A percentile compares a stretch with the other conserved stretches of the same genome.
Evolutionary conservation across 1,140 invertebrate genomes (phyloP).

Genomic region (Vanessa atalanta): DNA sequence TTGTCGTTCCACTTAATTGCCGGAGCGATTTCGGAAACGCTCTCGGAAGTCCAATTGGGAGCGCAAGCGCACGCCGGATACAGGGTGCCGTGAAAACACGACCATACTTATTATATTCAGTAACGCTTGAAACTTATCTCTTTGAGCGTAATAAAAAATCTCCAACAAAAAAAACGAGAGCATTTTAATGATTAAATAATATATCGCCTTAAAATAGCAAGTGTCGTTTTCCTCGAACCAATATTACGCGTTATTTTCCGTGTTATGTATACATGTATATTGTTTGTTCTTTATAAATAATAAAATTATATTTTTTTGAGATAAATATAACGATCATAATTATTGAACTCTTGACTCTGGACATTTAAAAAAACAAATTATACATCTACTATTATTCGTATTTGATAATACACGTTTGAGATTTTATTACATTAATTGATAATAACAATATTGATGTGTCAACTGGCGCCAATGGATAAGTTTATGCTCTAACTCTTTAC

Average conservation of each 20-base stretch:
- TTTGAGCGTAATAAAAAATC: background rate
- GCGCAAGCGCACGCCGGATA: conserved; percentile 67
- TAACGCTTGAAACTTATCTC: conserved; percentile 15
- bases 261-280: too few species aligned
- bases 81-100: conserved; percentile 65
- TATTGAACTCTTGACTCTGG: conserved; percentile 11
- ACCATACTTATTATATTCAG: conserved; percentile 34
- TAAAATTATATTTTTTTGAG: background rate
- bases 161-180: background rate
- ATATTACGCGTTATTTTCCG: too few species aligned
- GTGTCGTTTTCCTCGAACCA: too few species aligned
- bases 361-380: conserved; percentile 13
- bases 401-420: conserved; percentile 13
- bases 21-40: conserved; percentile 75
- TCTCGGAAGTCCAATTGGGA: conserved; percentile 79
- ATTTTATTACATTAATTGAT: conserved; percentile 15
- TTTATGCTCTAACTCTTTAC: conserved; percentile 63
- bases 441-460: conserved; percentile 43
- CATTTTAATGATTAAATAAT: background rate
- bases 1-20: conserved; percentile 66
- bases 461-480: conserved; percentile 61
- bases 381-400: background rate
- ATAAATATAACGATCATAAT: background rate
- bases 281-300: background rate
- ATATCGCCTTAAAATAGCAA: too few species aligned